Base-by-base conservation (phyloP, 2,113 vertebrate species). In the Tamias sibiricus region DNA sequence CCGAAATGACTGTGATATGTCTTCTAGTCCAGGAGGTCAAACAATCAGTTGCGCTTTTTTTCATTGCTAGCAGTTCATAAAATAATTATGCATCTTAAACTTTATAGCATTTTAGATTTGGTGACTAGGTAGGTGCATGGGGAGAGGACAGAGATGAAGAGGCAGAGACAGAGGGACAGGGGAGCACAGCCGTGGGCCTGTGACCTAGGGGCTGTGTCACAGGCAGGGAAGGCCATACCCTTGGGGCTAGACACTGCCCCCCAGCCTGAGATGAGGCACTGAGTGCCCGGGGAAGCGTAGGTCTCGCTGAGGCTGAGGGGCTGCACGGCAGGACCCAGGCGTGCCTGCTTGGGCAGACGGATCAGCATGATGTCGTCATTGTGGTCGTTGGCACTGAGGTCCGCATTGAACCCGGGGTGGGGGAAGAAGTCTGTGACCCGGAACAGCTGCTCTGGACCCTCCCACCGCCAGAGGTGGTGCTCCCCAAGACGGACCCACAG, bases 301-400 rank as follows among this genome's bases (percentile, higher is more conserved):
- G 97, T 97, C 66, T 95, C 97, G 91, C 98, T 99, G 98, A 99
- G 94, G 91, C 98, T 95, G 90, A 99, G 98, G 28, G 98, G 96
- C 13, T 95, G 79, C 72, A 99, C 99, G 0, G 98, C 98, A 87
- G 69, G 97, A 88, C 98, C 98, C 40, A 99, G 96, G 35, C 3
- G 71, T 62, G 98, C 99, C 6, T 97, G 90, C 26, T n/a, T 44
- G 96, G 98, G 98, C 97, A 99, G 98, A 77, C 99, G 98, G 98
- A 99, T 98, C 97, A 99, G 98, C 99, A 99, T 99, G 98, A 99
- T 97, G 98, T 99, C 99, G 0, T 99, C 98, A 94, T 99, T 98
- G 84, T 98, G 97, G 92, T 98, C 98, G 0, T 96, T 97, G 80
- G 97, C 96, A 40, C 98, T 98, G 96, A 87, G 98, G 92, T 98